These are phyloP conservation scores for Accipiter virgatus DNA, from an alignment of 2,113 vertebrate species.

Conservation along the genomic window DNA sequence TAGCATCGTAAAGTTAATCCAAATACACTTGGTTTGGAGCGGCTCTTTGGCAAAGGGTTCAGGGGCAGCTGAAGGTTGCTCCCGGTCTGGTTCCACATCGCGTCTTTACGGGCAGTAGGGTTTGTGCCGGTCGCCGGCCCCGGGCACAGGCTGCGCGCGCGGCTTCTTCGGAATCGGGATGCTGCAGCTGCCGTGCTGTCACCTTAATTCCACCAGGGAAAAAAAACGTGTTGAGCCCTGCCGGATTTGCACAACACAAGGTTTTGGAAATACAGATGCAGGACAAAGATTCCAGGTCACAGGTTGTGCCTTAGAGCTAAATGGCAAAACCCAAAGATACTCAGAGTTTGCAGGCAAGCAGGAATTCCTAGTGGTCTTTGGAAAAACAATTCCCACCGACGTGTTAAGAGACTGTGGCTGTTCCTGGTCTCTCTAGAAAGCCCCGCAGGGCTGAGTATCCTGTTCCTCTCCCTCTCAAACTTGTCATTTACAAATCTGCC, in stretches of 20 bases:
- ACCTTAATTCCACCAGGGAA: background rate
- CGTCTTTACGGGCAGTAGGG: background rate
- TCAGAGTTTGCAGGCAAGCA: background rate
- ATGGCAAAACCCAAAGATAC: background rate
- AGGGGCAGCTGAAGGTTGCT: background rate
- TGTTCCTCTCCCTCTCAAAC: background rate
- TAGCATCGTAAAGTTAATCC: background rate
- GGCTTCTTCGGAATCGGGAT: background rate
- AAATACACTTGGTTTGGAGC: background rate
- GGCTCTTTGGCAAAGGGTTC: background rate
- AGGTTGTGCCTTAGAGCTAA: background rate
- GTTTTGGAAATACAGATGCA: background rate
- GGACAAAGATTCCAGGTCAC: background rate
- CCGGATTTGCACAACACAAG: background rate
- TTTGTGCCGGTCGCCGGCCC: background rate
- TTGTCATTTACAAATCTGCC: background rate
- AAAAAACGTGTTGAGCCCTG: background rate
- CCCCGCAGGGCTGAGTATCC: background rate
- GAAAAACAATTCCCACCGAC: background rate
- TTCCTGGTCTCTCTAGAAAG: background rate
- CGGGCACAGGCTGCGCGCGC: background rate
- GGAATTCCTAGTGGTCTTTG: background rate
- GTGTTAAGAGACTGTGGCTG: accelerated
- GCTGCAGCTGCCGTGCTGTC: background rate
- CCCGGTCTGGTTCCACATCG: background rate